Conservation (phyloP, 2,888 invertebrate species). For the Polietes domitor region DNA sequence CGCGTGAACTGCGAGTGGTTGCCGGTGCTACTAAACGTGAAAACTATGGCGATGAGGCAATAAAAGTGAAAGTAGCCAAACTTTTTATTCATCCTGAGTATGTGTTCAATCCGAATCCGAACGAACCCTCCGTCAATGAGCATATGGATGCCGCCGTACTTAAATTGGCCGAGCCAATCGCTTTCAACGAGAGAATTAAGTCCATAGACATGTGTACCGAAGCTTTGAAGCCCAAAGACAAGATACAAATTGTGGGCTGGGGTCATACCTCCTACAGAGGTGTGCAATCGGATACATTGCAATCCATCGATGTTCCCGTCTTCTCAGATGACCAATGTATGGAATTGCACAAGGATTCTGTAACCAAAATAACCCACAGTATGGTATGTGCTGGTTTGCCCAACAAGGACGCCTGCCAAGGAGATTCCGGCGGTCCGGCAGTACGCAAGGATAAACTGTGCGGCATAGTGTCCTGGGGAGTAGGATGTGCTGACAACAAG, state of each 20-base stretch:
- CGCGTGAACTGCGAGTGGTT: background rate
- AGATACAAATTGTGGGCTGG: background rate
- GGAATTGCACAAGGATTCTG: background rate
- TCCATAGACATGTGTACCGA: background rate
- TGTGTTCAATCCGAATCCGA: background rate
- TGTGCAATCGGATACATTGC: background rate
- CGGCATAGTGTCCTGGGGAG: slow-evolving; percentile 76
- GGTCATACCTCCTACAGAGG: background rate
- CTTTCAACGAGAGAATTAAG: background rate
- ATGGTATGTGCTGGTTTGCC: slow-evolving; percentile 74
- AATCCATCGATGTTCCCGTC: background rate
- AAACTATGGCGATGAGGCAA: background rate
- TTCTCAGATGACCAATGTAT: background rate
- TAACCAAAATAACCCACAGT: slow-evolving; percentile 67
- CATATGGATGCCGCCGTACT: slow-evolving; percentile 14
- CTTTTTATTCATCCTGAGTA: slow-evolving; percentile 4
- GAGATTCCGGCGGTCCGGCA: slow-evolving; percentile 78
- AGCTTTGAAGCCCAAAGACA: background rate
- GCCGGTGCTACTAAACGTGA: background rate
- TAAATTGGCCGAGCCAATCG: background rate
- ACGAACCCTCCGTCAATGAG: background rate
- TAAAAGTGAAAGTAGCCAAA: background rate
- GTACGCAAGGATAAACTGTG: slow-evolving; percentile 70
- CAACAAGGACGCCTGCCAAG: slow-evolving; percentile 74
- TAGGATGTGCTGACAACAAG: slow-evolving; percentile 68